Evolutionary conservation across 2,888 invertebrate genomes (phyloP), one percentile per base, ranked within the genome.

Genomic region (Ornithoptera alexandrae): DNA sequence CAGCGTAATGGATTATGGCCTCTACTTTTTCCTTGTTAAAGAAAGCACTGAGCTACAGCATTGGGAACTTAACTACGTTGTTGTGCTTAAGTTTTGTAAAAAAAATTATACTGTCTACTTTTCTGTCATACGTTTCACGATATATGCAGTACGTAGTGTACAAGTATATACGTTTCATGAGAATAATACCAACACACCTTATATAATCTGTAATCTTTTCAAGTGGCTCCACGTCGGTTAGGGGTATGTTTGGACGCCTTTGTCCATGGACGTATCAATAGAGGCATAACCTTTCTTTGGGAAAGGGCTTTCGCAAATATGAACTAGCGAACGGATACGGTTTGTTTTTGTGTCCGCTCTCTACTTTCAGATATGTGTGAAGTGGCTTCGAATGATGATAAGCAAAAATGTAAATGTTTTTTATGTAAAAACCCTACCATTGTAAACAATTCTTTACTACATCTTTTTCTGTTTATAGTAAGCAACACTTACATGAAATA

Each of bases 221-320:
- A 71, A 72, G 74, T 74, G 72, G 65, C 53, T 70, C 63, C 62
- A 56, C 36, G 20, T 46, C 56, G 62, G 68, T 65, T 22, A 66
- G n/a, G 60, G 59, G 68, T 73, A 67, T 72, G 72, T 72, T 73
- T 73, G 66, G 62, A 36, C 53, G 62, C 74, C 71, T 74, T 76
- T 78, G 78, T 79, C 75, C 76, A 72, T 50, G 65, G 76, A 73
- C 74, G 74, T 77, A 74, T 77, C 76, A 76, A 77, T 77, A 73
- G 75, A 71, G 66, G 60, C 69, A 67, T 64, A 67, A 72, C 72
- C 78, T 75, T 77, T 76, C 75, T 77, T 71, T 68, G 62, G 70
- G 66, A 10, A 67, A 70, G 69, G 71, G 72, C 75, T 73, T 74
- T 71, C 70, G 67, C 69, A 74, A 75, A 74, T 71, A 72, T 70